A percentile compares a stretch with the other conserved stretches of the same genome.
phyloP scores from a whole-genome alignment of 2,113 vertebrate species.

The Scytalopus superciliaris region DNA sequence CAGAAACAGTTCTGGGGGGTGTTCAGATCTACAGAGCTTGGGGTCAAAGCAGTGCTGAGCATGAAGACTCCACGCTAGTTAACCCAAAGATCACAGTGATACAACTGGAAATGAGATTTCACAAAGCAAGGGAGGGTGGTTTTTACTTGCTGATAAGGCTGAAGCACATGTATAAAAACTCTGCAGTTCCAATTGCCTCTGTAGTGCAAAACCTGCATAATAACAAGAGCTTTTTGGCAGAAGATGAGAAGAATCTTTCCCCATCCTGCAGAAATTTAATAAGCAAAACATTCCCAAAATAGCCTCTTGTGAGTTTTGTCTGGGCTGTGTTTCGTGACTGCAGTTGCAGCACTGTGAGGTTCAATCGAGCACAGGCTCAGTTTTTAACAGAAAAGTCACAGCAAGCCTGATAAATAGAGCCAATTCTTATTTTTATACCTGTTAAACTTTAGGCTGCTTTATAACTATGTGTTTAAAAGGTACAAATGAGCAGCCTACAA shows the following conservation, averaged over 20 bases:
- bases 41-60: not conserved
- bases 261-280: not conserved
- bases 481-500: not conserved
- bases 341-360: not conserved
- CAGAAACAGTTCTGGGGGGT: not conserved
- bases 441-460: not conserved
- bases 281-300: not conserved
- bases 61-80: not conserved
- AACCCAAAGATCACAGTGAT: not conserved
- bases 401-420: not conserved
- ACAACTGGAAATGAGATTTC: not conserved
- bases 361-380: not conserved
- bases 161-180: rapidly evolving
- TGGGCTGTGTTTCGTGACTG: not conserved
- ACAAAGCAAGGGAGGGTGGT: not conserved
- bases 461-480: not conserved
- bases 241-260: not conserved
- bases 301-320: not conserved
- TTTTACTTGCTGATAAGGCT: not conserved
- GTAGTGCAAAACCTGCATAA: not conserved
- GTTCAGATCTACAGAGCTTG: rapidly evolving
- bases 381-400: not conserved
- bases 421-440: not conserved
- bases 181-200: not conserved
- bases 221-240: not conserved